Base-by-base conservation (phyloP, 2,888 invertebrate genomes). In the Pseudolycoriella hygida region DNA sequence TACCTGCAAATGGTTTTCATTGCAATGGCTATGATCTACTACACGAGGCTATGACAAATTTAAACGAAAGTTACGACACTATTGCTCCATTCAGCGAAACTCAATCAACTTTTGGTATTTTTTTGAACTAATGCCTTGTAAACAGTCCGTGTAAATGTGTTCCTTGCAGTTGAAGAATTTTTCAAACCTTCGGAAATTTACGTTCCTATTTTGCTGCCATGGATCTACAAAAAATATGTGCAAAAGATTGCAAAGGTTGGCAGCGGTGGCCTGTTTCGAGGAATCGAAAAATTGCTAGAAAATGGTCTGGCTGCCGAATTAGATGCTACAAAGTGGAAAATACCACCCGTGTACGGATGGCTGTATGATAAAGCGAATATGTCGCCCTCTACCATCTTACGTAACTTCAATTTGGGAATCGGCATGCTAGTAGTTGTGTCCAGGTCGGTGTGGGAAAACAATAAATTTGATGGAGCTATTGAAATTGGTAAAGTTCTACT, bases 381-480 rank as follows among this genome's bases (percentile, higher is more conserved):
- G 1, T 75, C 73, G 2, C 76, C 82, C 55, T 64, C 69, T 46
- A 88, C 93, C 60, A 78, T 98, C 80, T 68, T 89, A 12, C 71
- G 81, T 42, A 90, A 92, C 0, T 92, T 96, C 64, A 98, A 98
- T 67, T 96, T 94, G 65, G 97, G 97, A 1, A 72, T 97, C 38
- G 97, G 97, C 1, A 81, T 85, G 65, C 72, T 89, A 17, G 62
- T 90, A 41, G 72, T 97, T 34, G 80, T 84, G 8, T 73, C 74
- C 12, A 68, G 73, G 3, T 60, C 40, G 1, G 53, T 53, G 42
- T 54, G 68, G n/a, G 59, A 77, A 30, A 72, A 72, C 49, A 60
- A 70, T 0, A 66, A 67, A 43, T 55, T 74, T 42, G 47, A 68
- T 8, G 58, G 55, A 0, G 41, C 53, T 0, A 63, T 68, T 2